These are phyloP conservation scores for Hydriomena furcata DNA, from an alignment of 2,888 invertebrate species.

Conservation along the genomic window DNA sequence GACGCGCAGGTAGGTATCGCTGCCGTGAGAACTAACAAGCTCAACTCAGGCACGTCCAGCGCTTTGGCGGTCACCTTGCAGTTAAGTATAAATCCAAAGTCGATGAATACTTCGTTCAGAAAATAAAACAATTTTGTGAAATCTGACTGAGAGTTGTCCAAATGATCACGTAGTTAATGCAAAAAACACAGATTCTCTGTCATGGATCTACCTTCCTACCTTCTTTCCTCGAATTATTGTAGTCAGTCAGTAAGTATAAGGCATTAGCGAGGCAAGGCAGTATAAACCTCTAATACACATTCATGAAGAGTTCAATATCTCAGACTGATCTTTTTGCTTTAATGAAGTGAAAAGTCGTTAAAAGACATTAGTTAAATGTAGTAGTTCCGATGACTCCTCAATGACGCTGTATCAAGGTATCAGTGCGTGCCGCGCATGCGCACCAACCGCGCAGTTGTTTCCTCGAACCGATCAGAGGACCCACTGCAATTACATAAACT, in stretches of 20 bases:
- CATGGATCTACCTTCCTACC: no score
- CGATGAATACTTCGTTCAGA: neutral
- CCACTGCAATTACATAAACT: slow-evolving; percentile 21
- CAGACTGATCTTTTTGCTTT: neutral
- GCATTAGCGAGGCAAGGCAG: no score
- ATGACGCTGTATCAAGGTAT: neutral
- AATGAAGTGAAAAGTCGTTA: slow-evolving; percentile 8
- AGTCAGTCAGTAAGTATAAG: no score
- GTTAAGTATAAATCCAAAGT: neutral
- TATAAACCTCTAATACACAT: no score
- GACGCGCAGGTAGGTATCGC: slow-evolving; percentile 2
- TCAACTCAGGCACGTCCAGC: neutral
- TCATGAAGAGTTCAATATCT: neutral
- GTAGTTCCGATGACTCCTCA: neutral
- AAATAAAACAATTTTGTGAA: neutral
- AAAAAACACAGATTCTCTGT: neutral
- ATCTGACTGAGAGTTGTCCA: neutral
- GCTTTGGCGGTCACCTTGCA: neutral
- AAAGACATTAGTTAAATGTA: slow-evolving; percentile 1
- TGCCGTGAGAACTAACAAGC: slow-evolving; percentile 23
- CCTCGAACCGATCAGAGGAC: slow-evolving; percentile 24
- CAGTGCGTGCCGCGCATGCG: slow-evolving; percentile 1
- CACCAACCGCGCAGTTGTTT: slow-evolving; percentile 23
- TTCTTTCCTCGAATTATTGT: no score
- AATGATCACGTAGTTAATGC: neutral